These are phyloP conservation scores for Carollia perspicillata DNA, from an alignment of 2,113 vertebrate species.

Conservation along the genomic window DNA sequence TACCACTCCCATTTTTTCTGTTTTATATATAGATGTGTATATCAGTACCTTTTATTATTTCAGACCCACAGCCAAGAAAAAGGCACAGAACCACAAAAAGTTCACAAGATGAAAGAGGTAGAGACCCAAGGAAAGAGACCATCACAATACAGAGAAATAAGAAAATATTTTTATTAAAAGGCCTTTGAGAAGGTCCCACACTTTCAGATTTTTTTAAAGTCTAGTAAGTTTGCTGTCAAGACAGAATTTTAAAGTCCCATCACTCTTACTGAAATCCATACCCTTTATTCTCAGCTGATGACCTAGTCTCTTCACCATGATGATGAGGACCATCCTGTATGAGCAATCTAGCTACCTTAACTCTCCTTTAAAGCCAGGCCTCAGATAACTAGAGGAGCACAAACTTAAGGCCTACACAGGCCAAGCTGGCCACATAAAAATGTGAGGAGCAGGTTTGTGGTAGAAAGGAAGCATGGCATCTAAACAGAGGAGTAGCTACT, in stretches of 20 bases:
- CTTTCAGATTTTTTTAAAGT: neutral
- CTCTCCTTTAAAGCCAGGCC: neutral
- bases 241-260: neutral
- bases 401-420: neutral
- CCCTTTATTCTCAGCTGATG: neutral
- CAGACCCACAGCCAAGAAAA: neutral
- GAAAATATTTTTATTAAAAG: slow-evolving; percentile 21
- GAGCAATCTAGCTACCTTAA: neutral
- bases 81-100: neutral
- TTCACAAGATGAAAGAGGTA: neutral
- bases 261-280: neutral
- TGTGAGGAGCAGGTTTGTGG: neutral
- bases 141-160: slow-evolving; percentile 2
- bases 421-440: neutral
- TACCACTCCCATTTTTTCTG: neutral
- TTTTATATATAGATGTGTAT: slow-evolving; percentile 6
- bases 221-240: slow-evolving; percentile 12
- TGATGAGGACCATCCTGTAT: neutral
- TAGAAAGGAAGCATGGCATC: neutral
- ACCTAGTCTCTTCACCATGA: neutral
- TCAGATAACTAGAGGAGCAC: neutral
- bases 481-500: neutral
- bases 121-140: slow-evolving; percentile 11
- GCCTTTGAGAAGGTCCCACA: neutral
- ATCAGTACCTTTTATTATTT: slow-evolving; percentile 8